A percentile compares a stretch with the other conserved stretches of the same genome.
phyloP scores from a whole-genome alignment of 2,797 vertebrate genomes.

The Caiman crocodilus region DNA sequence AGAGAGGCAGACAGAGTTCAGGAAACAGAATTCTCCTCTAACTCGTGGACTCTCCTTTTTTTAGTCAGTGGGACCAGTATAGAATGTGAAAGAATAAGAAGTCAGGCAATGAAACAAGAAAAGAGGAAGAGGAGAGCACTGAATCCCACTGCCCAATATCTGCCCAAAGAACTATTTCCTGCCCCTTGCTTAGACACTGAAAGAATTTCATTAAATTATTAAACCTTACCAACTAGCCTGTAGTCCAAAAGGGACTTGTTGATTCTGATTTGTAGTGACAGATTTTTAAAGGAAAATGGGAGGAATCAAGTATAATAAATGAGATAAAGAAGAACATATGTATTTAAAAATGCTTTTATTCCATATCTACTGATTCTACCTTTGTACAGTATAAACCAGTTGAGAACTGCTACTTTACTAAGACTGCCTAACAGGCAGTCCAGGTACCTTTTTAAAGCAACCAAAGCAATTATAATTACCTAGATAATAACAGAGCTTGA shows the following conservation, averaged over 20 bases:
- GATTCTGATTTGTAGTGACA: conserved; percentile 63
- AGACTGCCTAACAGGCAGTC: background rate
- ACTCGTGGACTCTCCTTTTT: background rate
- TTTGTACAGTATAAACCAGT: conserved; percentile 46
- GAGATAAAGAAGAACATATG: conserved; percentile 62
- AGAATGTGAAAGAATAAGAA: conserved; percentile 33
- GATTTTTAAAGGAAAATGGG: conserved; percentile 58
- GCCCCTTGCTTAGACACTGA: conserved; percentile 65
- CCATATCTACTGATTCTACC: conserved; percentile 61
- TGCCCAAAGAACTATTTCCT: conserved; percentile 58
- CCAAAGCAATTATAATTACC: background rate
- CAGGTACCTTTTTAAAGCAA: background rate
- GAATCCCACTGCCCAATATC: conserved; percentile 66
- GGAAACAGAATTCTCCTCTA: conserved; percentile 16
- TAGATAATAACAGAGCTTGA: conserved; percentile 29
- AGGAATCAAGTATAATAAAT: conserved; percentile 61
- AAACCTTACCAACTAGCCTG: conserved; percentile 54
- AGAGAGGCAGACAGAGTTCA: background rate
- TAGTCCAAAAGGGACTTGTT: conserved; percentile 19
- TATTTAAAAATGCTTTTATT: conserved; percentile 68
- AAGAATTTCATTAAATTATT: conserved; percentile 69
- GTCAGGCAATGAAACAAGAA: conserved; percentile 18
- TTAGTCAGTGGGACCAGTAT: conserved; percentile 18
- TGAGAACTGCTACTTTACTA: conserved; percentile 43
- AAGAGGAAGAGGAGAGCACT: conserved; percentile 62